Evolutionary conservation across 2,113 vertebrate species (phyloP), one percentile per base, ranked within the genome.

Genomic region (Lophura nycthemera): DNA sequence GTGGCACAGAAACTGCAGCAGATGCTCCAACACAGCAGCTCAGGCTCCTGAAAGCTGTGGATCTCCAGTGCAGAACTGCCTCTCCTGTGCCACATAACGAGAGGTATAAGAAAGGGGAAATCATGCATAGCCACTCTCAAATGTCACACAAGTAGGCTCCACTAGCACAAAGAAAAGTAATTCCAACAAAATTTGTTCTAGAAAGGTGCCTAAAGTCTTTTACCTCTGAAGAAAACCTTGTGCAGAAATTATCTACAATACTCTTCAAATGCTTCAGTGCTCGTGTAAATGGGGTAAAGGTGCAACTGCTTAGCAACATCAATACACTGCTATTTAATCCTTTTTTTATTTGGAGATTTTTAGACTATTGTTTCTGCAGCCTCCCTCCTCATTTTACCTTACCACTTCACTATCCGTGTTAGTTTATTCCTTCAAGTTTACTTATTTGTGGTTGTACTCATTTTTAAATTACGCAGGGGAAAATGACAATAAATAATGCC

Each of bases 231-330:
- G 27, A 77, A 66, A 71, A 66, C 29, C 6, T 25, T 50, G n/a
- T n/a, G 27, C 83, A 69, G 79, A 87, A 93, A 81, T 34, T 69
- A 92, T 29, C 42, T 92, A 43, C 96, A 88, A 88, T 29, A 61
- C 48, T 63, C 70, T 38, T 87, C 40, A 73, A 95, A 90, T 8
- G 67, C 65, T 76, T 91, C 82, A 71, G 66, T 75, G 76, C 54
- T 48, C 29, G 0, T 21, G 20, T n/a, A 60, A 85, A 59, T 64
- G 71, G 34, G 40, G 38, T 67, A 72, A 83, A 94, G 63, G 81
- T 29, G 52, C 50, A 30, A 30, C 40, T 73, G 66, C 50, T 77
- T 48, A 75, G 57, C 78, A 93, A 38, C 19, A 47, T 36, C 80
- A 64, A 21, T 12, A 12, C 36, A 80, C 10, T 52, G 24, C 38